These are phyloP conservation scores for Hemiscyllium ocellatum DNA, from an alignment of 2,113 vertebrate genomes.

Conservation along the genomic window DNA sequence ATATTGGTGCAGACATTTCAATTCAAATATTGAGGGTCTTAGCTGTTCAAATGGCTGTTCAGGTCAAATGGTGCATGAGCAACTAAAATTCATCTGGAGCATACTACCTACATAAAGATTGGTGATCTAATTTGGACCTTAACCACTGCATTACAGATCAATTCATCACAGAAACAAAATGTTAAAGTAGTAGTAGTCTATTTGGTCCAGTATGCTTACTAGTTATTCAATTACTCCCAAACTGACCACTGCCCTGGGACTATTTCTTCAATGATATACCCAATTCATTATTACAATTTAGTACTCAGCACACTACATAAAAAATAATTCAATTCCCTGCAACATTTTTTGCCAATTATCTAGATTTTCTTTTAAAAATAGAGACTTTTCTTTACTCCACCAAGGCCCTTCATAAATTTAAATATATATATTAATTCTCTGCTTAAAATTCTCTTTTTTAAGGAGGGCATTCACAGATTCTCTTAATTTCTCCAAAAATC, in stretches of 20 bases:
- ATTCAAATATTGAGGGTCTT: background rate
- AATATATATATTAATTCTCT: background rate
- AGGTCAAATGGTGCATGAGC: background rate
- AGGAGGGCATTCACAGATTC: background rate
- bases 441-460: background rate
- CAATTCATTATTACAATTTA: background rate
- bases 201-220: background rate
- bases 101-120: background rate
- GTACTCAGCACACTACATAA: background rate
- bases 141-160: background rate
- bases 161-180: background rate
- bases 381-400: too few relatives aligned
- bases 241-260: background rate
- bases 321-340: background rate
- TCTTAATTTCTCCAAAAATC: background rate
- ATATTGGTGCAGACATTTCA: background rate
- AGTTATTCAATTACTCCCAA: background rate
- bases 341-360: background rate
- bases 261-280: background rate
- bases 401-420: background rate
- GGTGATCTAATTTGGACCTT: background rate
- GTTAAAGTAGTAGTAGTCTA: background rate
- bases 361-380: background rate
- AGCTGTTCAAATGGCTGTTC: background rate
- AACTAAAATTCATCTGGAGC: background rate